phyloP scores from a whole-genome alignment of 2,888 invertebrate genomes.

The Andrena minutula region DNA sequence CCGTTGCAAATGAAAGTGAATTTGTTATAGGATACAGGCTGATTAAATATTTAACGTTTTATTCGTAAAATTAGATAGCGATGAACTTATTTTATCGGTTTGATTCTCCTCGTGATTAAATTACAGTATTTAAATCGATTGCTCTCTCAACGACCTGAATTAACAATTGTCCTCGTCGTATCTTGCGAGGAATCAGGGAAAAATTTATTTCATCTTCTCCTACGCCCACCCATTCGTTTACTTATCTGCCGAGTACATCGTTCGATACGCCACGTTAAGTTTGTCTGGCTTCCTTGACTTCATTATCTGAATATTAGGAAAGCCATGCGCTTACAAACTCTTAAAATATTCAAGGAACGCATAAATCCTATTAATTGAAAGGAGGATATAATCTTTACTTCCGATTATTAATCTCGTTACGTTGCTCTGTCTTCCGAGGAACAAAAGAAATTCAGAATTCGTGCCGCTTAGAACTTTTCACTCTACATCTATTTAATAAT shows the following conservation, averaged over 20 bases:
- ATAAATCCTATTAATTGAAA: constrained; percentile 24
- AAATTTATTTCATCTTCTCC: constrained; percentile 23
- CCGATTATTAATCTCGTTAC: constrained; percentile 9
- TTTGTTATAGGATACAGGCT: no score
- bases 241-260: constrained; percentile 43
- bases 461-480: no score
- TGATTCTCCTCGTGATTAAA: not conserved
- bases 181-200: constrained; percentile 32
- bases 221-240: constrained; percentile 39
- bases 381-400: constrained; percentile 3
- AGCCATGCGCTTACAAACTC: not conserved
- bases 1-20: no score
- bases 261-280: constrained; percentile 44
- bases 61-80: no score
- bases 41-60: no score
- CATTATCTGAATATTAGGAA: constrained; percentile 38
- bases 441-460: no score
- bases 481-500: no score
- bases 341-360: not conserved
- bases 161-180: constrained; percentile 3
- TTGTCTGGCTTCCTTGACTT: constrained; percentile 11
- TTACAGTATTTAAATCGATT: not conserved
- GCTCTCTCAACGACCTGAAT: no score
- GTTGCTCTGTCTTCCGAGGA: no score
- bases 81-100: not conserved